A percentile compares a stretch with the other conserved stretches of the same genome.
These are phyloP conservation scores for Nasua narica DNA, from an alignment of 2,797 vertebrate genomes.

Conservation along the genomic window DNA sequence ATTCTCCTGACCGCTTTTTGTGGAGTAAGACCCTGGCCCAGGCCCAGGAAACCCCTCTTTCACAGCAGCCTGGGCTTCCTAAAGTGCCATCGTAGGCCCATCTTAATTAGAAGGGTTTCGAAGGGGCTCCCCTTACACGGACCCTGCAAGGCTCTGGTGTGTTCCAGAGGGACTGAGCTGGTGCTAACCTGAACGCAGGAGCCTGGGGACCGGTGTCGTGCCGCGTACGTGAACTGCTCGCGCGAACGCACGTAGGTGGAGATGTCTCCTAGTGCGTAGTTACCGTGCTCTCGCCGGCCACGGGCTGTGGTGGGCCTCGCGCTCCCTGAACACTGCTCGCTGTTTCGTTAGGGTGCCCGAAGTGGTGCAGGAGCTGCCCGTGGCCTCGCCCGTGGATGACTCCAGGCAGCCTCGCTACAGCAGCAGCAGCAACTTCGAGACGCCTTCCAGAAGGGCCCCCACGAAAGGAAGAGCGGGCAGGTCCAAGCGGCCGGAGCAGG, in stretches of 20 bases:
- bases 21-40: background rate
- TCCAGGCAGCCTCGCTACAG: conserved; percentile 68
- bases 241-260: rapidly evolving
- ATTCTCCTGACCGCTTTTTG: conserved; percentile 7
- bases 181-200: background rate
- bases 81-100: background rate
- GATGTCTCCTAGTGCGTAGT: background rate
- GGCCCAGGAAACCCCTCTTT: background rate
- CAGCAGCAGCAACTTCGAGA: conserved; percentile 80
- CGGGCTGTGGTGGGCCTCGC: no score
- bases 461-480: conserved; percentile 81
- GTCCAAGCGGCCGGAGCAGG: conserved; percentile 75
- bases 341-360: conserved; percentile 70
- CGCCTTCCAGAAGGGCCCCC: conserved; percentile 68
- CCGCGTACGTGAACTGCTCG: background rate
- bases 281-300: background rate
- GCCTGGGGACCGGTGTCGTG: rapidly evolving
- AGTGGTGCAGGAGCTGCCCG: conserved; percentile 63
- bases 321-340: background rate
- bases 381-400: conserved; percentile 71
- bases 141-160: background rate
- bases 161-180: background rate
- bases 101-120: background rate
- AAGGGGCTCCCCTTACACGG: background rate
- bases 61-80: background rate